phyloP scores from a whole-genome alignment of 2,888 invertebrate genomes.

The Trypoxylon attenuatum region DNA sequence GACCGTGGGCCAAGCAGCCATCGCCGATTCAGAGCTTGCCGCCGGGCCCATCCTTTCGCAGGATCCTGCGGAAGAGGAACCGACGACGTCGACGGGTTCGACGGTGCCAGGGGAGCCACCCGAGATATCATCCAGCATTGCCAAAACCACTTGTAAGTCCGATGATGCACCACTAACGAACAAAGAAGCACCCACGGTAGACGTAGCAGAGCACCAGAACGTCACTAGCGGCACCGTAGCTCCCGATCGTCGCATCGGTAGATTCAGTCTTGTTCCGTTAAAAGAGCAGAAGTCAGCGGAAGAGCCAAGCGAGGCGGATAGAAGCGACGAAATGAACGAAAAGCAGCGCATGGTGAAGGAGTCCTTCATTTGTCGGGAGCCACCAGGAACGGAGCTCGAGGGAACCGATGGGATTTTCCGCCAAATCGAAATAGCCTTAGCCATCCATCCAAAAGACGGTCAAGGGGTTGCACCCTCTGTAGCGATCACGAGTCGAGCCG shows the following conservation, averaged over 20 bases:
- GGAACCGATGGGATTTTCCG: constrained; percentile 57
- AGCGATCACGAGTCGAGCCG: constrained; percentile 62
- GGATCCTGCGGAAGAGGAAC: constrained; percentile 17
- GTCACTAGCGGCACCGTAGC: constrained; percentile 70
- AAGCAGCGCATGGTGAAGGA: constrained; percentile 31
- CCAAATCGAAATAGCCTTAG: constrained; percentile 67
- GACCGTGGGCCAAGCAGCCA: constrained; percentile 36
- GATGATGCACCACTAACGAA: constrained; percentile 65
- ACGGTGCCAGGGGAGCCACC: constrained; percentile 59
- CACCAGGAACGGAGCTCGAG: constrained; percentile 39
- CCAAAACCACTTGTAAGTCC: constrained; percentile 69
- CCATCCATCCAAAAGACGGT: constrained; percentile 62
- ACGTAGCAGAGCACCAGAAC: constrained; percentile 70
- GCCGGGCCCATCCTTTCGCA: constrained; percentile 64
- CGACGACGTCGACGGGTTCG: constrained; percentile 48
- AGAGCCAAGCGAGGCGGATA: neutral
- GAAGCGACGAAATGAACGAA: neutral
- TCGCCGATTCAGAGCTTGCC: constrained; percentile 58
- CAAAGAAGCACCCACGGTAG: constrained; percentile 70
- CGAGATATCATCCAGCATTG: constrained; percentile 58
- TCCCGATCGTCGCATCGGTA: constrained; percentile 43
- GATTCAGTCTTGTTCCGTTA: constrained; percentile 43
- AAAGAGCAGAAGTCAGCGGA: constrained; percentile 36
- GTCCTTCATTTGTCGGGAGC: constrained; percentile 21
- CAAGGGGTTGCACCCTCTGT: constrained; percentile 57